phyloP scores from a whole-genome alignment of 2,888 invertebrate species.

The Tenthredo distinguenda region DNA sequence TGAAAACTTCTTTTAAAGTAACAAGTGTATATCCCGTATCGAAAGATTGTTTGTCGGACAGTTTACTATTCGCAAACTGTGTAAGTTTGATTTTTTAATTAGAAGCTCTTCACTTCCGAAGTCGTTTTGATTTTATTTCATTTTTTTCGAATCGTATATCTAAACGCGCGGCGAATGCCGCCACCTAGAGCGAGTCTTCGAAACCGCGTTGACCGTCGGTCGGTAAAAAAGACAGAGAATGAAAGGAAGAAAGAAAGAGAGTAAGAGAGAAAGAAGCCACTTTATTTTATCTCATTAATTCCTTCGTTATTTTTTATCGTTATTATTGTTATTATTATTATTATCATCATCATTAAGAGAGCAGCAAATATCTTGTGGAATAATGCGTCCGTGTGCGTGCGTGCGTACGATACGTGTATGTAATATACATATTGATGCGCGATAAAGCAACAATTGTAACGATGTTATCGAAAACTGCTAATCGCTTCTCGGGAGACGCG shows the following conservation, averaged over 20 bases:
- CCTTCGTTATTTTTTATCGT: background rate
- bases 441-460: background rate
- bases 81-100: background rate
- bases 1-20: no score
- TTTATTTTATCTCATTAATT: background rate
- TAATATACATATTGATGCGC: background rate
- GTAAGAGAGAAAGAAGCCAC: background rate
- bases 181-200: background rate
- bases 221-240: background rate
- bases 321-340: background rate
- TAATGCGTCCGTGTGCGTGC: no score
- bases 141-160: background rate
- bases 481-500: background rate
- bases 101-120: background rate
- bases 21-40: background rate
- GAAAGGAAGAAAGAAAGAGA: background rate
- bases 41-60: background rate
- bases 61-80: background rate
- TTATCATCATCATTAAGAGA: background rate
- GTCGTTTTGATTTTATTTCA: background rate
- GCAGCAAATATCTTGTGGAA: no score
- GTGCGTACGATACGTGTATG: no score
- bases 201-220: background rate
- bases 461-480: background rate
- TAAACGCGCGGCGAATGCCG: background rate